Conservation (phyloP, 2,797 vertebrate species). For the Platyrinchus mystaceus region DNA sequence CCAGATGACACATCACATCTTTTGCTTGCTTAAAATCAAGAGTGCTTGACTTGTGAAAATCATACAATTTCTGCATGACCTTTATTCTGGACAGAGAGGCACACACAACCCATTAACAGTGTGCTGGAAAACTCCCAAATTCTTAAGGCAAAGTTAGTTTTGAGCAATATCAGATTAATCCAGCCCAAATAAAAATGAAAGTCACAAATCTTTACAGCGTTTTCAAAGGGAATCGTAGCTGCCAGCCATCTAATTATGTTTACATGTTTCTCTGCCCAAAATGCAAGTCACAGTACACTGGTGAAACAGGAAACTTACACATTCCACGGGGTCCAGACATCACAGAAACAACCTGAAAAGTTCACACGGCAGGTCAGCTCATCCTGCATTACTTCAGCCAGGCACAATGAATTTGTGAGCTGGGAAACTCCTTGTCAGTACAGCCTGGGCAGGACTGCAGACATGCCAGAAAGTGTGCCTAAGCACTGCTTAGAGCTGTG, state of each 20-base stretch:
- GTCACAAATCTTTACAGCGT: neutral
- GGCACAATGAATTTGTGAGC: neutral
- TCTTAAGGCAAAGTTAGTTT: constrained; percentile 19
- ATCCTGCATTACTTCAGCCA: neutral
- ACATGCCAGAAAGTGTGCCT: neutral
- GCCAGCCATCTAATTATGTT: constrained; percentile 36
- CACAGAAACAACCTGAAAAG: constrained; percentile 37
- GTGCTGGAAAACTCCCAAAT: neutral
- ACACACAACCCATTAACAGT: neutral
- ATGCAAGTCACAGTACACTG: constrained; percentile 42
- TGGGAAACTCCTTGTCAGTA: neutral
- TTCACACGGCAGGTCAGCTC: constrained; percentile 32
- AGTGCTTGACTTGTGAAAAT: neutral
- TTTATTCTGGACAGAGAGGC: neutral
- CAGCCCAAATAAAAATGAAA: constrained; percentile 20
- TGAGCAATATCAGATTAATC: neutral
- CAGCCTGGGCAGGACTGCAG: neutral
- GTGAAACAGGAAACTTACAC: constrained; percentile 62
- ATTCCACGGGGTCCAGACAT: constrained; percentile 48
- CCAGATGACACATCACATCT: neutral
- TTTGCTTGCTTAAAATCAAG: neutral
- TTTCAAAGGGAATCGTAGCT: constrained; percentile 53
- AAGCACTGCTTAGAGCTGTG: neutral
- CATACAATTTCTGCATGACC: neutral
- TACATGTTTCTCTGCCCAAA: constrained; percentile 48